These are phyloP conservation scores for Galaxias olidus DNA, from an alignment of 2,797 vertebrate species.

Conservation along the genomic window DNA sequence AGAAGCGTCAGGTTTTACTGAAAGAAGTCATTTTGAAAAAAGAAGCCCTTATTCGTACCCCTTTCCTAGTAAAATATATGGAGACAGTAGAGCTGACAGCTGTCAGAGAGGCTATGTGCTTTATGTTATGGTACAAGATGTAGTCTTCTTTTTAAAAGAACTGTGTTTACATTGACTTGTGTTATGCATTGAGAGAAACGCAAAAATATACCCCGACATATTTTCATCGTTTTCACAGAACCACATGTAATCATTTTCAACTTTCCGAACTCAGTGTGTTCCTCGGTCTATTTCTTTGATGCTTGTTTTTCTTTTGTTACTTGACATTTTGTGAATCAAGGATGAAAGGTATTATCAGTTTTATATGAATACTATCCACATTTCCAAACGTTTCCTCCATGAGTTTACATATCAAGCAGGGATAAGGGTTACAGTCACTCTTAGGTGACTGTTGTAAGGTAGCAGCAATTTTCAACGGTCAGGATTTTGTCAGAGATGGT, in stretches of 20 bases:
- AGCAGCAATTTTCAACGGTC: neutral
- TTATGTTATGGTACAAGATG: conserved; percentile 58
- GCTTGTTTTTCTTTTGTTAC: conserved; percentile 54
- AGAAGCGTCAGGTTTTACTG: neutral
- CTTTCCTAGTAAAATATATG: conserved; percentile 20
- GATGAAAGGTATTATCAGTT: conserved; percentile 31
- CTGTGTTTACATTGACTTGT: conserved; percentile 63
- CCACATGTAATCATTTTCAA: conserved; percentile 64
- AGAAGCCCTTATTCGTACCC: too few relatives aligned
- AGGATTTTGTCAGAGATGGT: too few relatives aligned
- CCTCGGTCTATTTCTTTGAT: conserved; percentile 51
- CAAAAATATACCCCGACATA: conserved; percentile 52
- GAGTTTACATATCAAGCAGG: too few relatives aligned
- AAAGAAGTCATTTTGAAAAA: neutral
- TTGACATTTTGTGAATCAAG: conserved; percentile 47
- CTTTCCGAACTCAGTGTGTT: conserved; percentile 54
- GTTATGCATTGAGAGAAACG: conserved; percentile 40
- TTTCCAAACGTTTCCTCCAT: conserved; percentile 4
- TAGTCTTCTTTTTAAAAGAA: conserved; percentile 56
- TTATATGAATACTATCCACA: conserved; percentile 18
- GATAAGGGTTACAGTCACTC: too few relatives aligned
- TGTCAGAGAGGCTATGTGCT: conserved; percentile 53
- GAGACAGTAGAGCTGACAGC: conserved; percentile 7
- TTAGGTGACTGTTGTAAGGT: neutral
- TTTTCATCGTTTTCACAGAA: conserved; percentile 63